Base-by-base conservation (phyloP, 1,140 invertebrate genomes). In the Drosophila setifemur region DNA sequence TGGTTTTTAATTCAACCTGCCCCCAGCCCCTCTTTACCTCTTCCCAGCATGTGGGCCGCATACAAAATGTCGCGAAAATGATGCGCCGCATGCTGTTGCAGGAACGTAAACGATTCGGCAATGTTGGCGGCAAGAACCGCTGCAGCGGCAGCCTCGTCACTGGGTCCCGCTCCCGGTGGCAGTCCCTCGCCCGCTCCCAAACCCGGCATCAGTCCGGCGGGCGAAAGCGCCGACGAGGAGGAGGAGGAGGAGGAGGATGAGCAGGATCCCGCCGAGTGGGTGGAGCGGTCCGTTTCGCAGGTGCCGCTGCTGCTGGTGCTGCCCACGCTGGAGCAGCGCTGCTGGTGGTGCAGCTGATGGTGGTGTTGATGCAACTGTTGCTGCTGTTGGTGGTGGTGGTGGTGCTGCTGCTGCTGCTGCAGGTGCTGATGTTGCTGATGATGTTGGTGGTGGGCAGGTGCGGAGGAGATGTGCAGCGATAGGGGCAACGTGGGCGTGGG, bases 21-120 rank as follows among this genome's bases (percentile, higher is more conserved):
- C n/a, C n/a, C n/a, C n/a, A n/a, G n/a, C n/a, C 7, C 2, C 1
- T 18, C 53, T 40, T 86, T 88, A 90, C 89, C 89, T 90, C 89
- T 70, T 76, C 85, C 83, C 42, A 90, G 61, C 67, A 90, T 70
- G 71, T 90, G 89, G 47, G 89, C 87, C 44, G 89, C 89, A 86
- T 90, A 90, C 45, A 90, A 72, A 74, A 90, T 90, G 74, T 90
- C 89, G 73, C 79, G 89, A 90, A 90, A 90, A 87, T 90, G 88
- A 89, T 90, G 85, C 11, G 88, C 85, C 82, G 82, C 81, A 71
- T 90, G 89, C 48, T 86, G 79, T 40, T 88, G 86, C 75, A 90
- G 63, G 52, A 90, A 82, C 50, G 82, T 87, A 35, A 90, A 90
- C 16, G 89, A 89, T 45, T 90, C 89, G 37, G 88, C 89, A 7